Conservation (phyloP, 2,888 invertebrate genomes). For the Phortica magna region DNA sequence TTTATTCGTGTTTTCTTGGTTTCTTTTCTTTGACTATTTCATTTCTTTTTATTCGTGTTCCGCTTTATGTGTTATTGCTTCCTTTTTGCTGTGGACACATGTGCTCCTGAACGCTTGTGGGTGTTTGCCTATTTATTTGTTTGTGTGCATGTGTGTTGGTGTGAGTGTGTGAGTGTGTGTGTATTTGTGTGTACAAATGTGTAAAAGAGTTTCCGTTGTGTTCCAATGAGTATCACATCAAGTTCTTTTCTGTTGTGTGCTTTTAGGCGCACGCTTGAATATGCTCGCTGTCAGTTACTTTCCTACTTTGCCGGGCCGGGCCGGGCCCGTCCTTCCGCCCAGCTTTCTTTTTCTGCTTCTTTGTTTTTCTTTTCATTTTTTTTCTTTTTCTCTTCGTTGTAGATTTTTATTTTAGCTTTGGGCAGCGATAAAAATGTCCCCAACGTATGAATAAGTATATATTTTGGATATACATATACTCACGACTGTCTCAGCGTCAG, state of each 20-base stretch:
- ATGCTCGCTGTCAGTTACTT: not conserved
- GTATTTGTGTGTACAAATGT: not conserved
- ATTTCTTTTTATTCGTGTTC: constrained; percentile 3
- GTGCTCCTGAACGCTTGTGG: not conserved
- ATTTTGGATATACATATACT: not conserved
- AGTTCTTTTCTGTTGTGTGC: constrained; percentile 30
- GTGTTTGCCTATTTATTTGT: not conserved
- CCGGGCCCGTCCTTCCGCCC: not conserved
- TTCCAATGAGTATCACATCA: not conserved
- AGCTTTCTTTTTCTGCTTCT: not conserved
- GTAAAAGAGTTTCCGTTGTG: not conserved
- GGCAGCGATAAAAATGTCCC: constrained; percentile 31
- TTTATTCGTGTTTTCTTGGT: not conserved
- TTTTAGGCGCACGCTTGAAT: constrained; percentile 19
- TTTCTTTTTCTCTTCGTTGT: not conserved
- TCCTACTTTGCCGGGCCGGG: not conserved
- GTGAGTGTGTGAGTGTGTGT: not conserved
- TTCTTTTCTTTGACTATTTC: not conserved
- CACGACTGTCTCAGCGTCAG: not conserved
- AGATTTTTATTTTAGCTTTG: constrained; percentile 30
- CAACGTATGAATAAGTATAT: constrained; percentile 21
- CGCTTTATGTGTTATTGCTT: constrained; percentile 31
- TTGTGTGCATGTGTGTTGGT: not conserved
- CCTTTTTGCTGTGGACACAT: constrained; percentile 17
- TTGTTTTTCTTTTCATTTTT: not conserved